Conservation (phyloP, 2,888 invertebrate species). For the Tiliacea citrago region DNA sequence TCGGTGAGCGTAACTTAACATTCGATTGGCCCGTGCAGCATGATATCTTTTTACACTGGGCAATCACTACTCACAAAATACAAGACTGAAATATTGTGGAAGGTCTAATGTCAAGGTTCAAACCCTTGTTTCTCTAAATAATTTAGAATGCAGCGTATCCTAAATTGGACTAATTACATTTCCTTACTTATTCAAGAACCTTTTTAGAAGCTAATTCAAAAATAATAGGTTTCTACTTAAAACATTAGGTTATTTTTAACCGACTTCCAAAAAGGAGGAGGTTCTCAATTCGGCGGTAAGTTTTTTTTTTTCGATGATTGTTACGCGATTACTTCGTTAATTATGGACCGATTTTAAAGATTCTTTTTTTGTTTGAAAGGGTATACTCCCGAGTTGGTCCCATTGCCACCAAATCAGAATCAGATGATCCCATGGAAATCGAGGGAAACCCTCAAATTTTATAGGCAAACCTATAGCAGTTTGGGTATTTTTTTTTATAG, state of each 20-base stretch:
- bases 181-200: slow-evolving; percentile 1
- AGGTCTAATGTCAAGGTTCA: slow-evolving; percentile 18
- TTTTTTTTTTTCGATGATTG: too few species aligned
- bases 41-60: background rate
- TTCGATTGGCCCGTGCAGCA: background rate
- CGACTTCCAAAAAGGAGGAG: too few species aligned
- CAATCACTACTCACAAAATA: background rate
- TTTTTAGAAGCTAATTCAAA: slow-evolving; percentile 11
- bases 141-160: slow-evolving; percentile 25
- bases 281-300: too few species aligned
- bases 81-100: background rate
- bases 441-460: too few species aligned
- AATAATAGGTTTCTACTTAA: slow-evolving; percentile 7
- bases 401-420: too few species aligned
- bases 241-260: background rate
- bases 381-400: too few species aligned
- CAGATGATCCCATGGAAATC: too few species aligned
- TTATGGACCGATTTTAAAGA: too few species aligned
- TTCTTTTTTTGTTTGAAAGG: too few species aligned
- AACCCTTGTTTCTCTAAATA: slow-evolving; percentile 15
- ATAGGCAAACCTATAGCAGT: too few species aligned
- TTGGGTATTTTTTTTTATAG: too few species aligned
- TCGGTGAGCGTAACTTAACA: background rate
- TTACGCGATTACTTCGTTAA: too few species aligned
- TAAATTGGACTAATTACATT: slow-evolving; percentile 17